Conservation (phyloP, 2,113 vertebrate species). For the Gambusia holbrooki region DNA sequence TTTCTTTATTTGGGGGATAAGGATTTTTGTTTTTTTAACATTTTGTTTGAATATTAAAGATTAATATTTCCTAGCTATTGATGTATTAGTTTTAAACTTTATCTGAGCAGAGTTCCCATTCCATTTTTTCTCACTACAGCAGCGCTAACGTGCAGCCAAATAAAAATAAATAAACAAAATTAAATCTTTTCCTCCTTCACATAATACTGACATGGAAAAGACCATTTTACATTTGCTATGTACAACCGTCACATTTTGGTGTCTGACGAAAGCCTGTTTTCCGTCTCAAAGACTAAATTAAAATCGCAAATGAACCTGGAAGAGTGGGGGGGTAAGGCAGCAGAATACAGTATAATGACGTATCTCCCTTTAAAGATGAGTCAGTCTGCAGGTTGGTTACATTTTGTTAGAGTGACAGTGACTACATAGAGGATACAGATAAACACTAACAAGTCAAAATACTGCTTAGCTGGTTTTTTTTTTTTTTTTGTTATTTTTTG, state of each 20-base stretch:
- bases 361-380: conserved; percentile 67
- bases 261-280: conserved; percentile 24
- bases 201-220: conserved; percentile 69
- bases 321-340: conserved; percentile 75
- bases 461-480: conserved; percentile 68
- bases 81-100: not conserved
- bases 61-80: not conserved
- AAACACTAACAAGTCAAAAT: conserved; percentile 80
- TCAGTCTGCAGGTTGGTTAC: conserved; percentile 73
- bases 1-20: too few relatives aligned
- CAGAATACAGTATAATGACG: conserved; percentile 74
- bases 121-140: not conserved
- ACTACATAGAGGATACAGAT: conserved; percentile 79
- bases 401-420: conserved; percentile 76
- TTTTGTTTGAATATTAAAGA: too few relatives aligned
- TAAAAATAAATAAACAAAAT: conserved; percentile 13
- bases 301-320: conserved; percentile 35
- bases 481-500: conserved; percentile 46
- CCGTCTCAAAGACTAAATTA: conserved; percentile 38
- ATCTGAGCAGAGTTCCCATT: not conserved
- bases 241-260: conserved; percentile 60
- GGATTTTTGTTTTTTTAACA: too few relatives aligned
- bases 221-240: conserved; percentile 69
- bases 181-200: conserved; percentile 15
- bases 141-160: not conserved